A percentile compares a stretch with the other conserved stretches of the same genome.
Evolutionary conservation across 2,888 invertebrate species (phyloP).

Genomic region (Antheraea yamamai): DNA sequence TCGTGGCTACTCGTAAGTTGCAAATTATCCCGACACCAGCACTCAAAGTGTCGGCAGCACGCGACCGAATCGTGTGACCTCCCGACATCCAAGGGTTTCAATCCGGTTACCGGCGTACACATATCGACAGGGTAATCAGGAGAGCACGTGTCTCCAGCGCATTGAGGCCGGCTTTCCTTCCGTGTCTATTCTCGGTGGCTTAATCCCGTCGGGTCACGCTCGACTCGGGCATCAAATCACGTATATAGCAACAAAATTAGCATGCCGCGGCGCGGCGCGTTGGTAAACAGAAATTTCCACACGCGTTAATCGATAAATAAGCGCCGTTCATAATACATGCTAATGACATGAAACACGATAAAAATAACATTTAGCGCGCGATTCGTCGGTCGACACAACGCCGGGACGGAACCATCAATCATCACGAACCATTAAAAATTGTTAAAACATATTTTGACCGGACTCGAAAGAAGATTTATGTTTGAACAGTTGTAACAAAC

Average conservation of each 20-base stretch:
- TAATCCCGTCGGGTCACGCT: constrained; percentile 67
- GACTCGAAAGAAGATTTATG: constrained; percentile 55
- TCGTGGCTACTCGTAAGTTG: constrained; percentile 28
- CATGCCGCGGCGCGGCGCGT: constrained; percentile 51
- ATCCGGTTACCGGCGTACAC: constrained; percentile 36
- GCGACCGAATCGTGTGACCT: constrained; percentile 58
- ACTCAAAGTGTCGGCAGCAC: constrained; percentile 49
- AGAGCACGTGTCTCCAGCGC: constrained; percentile 67
- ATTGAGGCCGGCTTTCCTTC: constrained; percentile 74
- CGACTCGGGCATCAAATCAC: constrained; percentile 66
- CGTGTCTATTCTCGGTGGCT: constrained; percentile 72
- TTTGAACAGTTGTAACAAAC: constrained; percentile 68
- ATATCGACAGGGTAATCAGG: constrained; percentile 47
- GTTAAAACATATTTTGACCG: constrained; percentile 36
- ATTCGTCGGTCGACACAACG: constrained; percentile 22
- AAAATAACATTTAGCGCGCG: constrained; percentile 30
- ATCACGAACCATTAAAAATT: constrained; percentile 36
- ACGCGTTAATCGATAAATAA: constrained; percentile 38
- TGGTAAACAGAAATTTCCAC: constrained; percentile 48
- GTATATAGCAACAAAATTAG: constrained; percentile 67
- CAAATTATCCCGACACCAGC: constrained; percentile 57
- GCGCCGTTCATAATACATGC: constrained; percentile 35
- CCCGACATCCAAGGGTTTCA: constrained; percentile 36
- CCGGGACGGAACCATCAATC: constrained; percentile 31
- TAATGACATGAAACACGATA: constrained; percentile 40